These are phyloP conservation scores for Drosophila mojavensis DNA, from an alignment of 1,140 invertebrate species.

Conservation along the genomic window DNA sequence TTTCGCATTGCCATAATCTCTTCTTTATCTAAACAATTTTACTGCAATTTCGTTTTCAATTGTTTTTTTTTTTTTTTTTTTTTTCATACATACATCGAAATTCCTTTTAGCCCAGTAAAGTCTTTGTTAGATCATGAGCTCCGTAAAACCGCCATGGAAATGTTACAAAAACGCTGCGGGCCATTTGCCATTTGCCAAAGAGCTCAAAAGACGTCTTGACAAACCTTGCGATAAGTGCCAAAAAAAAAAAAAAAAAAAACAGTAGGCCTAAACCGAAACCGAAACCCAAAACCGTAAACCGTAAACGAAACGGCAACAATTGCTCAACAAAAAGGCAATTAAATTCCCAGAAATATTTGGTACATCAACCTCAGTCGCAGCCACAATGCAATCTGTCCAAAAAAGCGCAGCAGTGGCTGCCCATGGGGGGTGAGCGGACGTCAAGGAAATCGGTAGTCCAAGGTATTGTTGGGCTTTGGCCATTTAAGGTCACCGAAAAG, in stretches of 20 bases:
- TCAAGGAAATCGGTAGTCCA: constrained; percentile 53
- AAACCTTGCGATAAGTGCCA: constrained; percentile 34
- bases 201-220: constrained; percentile 39
- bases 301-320: constrained; percentile 20
- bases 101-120: neutral
- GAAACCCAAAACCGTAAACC: no score
- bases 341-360: constrained; percentile 69
- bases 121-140: constrained; percentile 57
- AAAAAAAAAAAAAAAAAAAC: constrained; percentile 12
- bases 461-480: constrained; percentile 24
- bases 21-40: neutral
- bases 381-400: constrained; percentile 55
- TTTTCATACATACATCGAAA: neutral
- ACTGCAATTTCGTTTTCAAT: constrained; percentile 2
- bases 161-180: constrained; percentile 63
- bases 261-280: constrained; percentile 5
- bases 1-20: neutral
- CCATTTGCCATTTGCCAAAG: constrained; percentile 69
- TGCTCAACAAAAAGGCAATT: constrained; percentile 68
- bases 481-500: constrained; percentile 44
- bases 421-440: neutral
- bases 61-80: neutral
- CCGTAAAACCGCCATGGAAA: constrained; percentile 60
- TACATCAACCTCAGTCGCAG: constrained; percentile 29
- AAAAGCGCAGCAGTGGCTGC: constrained; percentile 51